Evolutionary conservation across 2,888 invertebrate genomes (phyloP).

Genomic region (Gastrophysa polygoni): DNA sequence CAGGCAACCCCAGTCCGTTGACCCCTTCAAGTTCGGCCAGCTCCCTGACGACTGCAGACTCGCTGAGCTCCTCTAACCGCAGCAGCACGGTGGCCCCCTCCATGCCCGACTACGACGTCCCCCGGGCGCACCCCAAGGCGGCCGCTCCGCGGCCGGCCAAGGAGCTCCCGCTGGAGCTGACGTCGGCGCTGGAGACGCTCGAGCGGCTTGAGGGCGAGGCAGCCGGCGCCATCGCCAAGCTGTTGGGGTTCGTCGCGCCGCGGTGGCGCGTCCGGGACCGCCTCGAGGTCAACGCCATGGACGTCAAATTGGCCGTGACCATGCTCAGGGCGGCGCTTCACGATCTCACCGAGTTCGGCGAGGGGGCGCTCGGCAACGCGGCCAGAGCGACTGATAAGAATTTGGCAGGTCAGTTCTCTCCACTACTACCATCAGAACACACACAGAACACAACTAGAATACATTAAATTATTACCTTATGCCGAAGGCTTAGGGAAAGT

Average conservation of each 20-base stretch:
- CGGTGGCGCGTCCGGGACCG: conserved; percentile 83
- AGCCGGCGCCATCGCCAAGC: conserved; percentile 77
- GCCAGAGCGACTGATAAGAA: conserved; percentile 81
- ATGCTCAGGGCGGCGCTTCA: conserved; percentile 80
- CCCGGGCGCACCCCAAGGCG: conserved; percentile 62
- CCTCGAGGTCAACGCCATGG: conserved; percentile 78
- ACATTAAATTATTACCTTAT: too few relatives aligned
- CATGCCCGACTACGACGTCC: conserved; percentile 75
- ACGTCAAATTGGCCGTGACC: conserved; percentile 81
- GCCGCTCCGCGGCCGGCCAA: conserved; percentile 60
- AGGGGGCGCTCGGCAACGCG: conserved; percentile 87
- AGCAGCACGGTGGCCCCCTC: conserved; percentile 55
- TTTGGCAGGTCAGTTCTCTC: conserved; percentile 55
- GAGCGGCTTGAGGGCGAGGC: conserved; percentile 80
- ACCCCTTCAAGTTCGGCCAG: conserved; percentile 73
- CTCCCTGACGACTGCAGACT: conserved; percentile 68
- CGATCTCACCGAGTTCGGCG: conserved; percentile 87
- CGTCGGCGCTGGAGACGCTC: conserved; percentile 76
- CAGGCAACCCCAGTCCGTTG: conserved; percentile 61
- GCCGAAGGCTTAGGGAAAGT: too few relatives aligned
- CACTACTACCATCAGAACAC: too few relatives aligned
- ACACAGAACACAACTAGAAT: too few relatives aligned
- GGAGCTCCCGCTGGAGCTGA: conserved; percentile 75
- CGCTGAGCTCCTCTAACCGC: conserved; percentile 63
- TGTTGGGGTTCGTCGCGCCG: conserved; percentile 78